Evolutionary conservation across 2,797 vertebrate species (phyloP).

Genomic region (Scolopax bukidnonensis): DNA sequence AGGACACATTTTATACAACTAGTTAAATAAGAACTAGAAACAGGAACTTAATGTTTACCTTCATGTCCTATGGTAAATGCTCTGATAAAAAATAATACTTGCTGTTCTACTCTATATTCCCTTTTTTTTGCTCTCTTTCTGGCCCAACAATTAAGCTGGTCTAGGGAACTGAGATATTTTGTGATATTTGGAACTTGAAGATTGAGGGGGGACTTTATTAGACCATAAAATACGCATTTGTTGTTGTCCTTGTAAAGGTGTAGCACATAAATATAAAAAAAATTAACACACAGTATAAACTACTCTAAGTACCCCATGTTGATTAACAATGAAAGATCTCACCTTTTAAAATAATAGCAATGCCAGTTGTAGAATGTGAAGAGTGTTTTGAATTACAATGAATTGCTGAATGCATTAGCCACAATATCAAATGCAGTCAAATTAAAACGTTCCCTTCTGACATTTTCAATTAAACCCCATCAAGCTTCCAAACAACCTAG

Average conservation of each 20-base stretch:
- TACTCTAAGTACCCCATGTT: not conserved
- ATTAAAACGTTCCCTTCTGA: constrained; percentile 71
- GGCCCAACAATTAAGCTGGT: accelerated
- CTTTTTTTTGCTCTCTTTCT: not conserved
- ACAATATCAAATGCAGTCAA: constrained; percentile 67
- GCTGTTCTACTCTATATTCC: not conserved
- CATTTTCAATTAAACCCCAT: constrained; percentile 70
- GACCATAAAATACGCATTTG: not conserved
- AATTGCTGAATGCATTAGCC: constrained; percentile 10
- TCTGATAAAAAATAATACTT: not conserved
- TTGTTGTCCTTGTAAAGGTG: not conserved
- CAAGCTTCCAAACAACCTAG: constrained; percentile 61
- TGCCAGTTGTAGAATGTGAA: constrained; percentile 11
- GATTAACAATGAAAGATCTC: constrained; percentile 52
- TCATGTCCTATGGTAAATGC: not conserved
- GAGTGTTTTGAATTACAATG: constrained; percentile 55
- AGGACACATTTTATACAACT: not conserved
- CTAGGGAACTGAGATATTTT: not conserved
- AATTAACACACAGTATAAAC: not conserved
- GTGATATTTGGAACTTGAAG: not conserved
- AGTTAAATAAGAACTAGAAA: not conserved
- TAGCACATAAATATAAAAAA: not conserved
- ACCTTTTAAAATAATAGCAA: constrained; percentile 55
- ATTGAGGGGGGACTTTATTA: not conserved
- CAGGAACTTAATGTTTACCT: not conserved